A percentile compares a stretch with the other conserved stretches of the same genome.
Evolutionary conservation across 2,888 invertebrate species (phyloP).

Genomic region (Dolomedes plantarius): DNA sequence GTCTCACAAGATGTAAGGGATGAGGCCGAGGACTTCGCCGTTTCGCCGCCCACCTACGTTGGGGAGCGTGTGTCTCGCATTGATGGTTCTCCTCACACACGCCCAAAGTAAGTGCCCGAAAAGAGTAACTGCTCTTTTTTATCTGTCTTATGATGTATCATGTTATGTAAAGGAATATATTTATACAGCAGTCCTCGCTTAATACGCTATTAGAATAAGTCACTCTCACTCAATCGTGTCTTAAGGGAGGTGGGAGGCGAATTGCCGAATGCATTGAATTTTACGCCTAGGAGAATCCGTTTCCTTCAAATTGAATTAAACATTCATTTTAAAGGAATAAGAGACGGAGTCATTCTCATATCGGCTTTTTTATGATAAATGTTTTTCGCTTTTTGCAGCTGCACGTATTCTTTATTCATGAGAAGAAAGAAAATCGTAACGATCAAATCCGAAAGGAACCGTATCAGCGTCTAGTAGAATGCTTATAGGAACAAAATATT

Average conservation of each 20-base stretch:
- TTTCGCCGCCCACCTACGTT: slow-evolving; percentile 62
- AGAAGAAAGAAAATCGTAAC: neutral
- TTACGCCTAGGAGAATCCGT: neutral
- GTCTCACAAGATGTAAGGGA: slow-evolving; percentile 69
- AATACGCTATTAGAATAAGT: neutral
- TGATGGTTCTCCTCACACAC: slow-evolving; percentile 54
- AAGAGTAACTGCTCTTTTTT: neutral
- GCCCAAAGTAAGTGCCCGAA: slow-evolving; percentile 59
- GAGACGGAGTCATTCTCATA: neutral
- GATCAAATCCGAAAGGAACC: too few relatives aligned
- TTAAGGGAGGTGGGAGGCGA: neutral
- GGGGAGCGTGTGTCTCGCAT: slow-evolving; percentile 62
- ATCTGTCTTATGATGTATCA: neutral
- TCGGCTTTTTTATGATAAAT: neutral
- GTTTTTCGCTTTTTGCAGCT: neutral
- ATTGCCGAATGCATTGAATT: neutral
- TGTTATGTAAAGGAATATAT: neutral
- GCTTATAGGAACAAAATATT: too few relatives aligned
- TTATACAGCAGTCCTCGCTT: neutral
- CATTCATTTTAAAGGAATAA: neutral
- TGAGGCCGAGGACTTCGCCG: slow-evolving; percentile 56
- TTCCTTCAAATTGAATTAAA: neutral
- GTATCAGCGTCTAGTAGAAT: too few relatives aligned
- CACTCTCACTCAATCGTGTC: neutral
- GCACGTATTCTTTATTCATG: neutral